A percentile compares a stretch with the other conserved stretches of the same genome.
phyloP scores from a whole-genome alignment of 1,140 invertebrate species.

The Neelides sp. region DNA sequence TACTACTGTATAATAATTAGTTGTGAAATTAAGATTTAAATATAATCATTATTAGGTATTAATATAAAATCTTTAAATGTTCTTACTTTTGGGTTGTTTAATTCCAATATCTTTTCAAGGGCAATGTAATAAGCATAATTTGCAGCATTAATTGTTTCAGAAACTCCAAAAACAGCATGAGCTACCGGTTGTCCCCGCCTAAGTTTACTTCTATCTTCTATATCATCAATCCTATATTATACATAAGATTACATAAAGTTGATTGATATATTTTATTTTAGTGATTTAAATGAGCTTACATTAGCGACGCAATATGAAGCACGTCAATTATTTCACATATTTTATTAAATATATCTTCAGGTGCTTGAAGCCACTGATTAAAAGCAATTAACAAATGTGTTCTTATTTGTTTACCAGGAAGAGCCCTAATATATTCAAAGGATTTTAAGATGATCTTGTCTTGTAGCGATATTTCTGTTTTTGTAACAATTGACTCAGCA shows the following conservation, averaged over 20 bases:
- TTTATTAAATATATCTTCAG: slow-evolving; percentile 61
- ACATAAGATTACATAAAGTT: too few relatives aligned
- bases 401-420: slow-evolving; percentile 58
- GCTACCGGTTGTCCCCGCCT: slow-evolving; percentile 85
- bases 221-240: slow-evolving; percentile 77
- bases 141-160: slow-evolving; percentile 90
- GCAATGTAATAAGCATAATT: slow-evolving; percentile 89
- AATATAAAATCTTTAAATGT: too few relatives aligned
- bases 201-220: slow-evolving; percentile 89
- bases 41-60: too few relatives aligned
- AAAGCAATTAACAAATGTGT: slow-evolving; percentile 79
- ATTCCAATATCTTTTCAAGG: slow-evolving; percentile 63
- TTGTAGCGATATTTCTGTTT: too few relatives aligned
- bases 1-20: too few relatives aligned
- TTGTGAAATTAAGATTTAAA: too few relatives aligned
- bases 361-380: slow-evolving; percentile 86
- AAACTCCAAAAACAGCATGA: slow-evolving; percentile 87
- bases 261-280: not conserved
- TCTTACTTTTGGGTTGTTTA: slow-evolving; percentile 77
- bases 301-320: slow-evolving; percentile 87
- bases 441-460: slow-evolving; percentile 39
- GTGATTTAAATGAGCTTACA: too few relatives aligned
- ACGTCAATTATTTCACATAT: slow-evolving; percentile 87
- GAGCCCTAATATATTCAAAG: slow-evolving; percentile 44
- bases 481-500: too few relatives aligned